Evolutionary conservation across 1,140 invertebrate species (phyloP).

Genomic region (Colletes latitarsis): DNA sequence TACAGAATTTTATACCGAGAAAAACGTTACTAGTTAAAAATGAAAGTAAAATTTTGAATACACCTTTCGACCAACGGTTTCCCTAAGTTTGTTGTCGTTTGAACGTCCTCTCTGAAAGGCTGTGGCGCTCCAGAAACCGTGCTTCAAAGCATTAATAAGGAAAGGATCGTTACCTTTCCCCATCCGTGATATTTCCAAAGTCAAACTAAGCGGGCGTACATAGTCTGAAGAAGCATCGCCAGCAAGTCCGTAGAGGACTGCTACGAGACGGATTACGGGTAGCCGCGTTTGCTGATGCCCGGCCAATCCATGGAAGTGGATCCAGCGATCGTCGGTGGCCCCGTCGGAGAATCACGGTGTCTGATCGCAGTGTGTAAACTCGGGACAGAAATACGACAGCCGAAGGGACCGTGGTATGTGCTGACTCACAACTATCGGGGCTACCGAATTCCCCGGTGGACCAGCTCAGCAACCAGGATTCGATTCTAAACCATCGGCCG

Average conservation of each 20-base stretch:
- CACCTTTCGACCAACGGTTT: too few species aligned
- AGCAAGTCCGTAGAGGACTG: not conserved
- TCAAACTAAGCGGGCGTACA: not conserved
- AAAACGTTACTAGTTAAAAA: too few species aligned
- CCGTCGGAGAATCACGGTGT: slow-evolving; percentile 33
- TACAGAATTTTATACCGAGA: too few species aligned
- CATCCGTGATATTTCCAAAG: not conserved
- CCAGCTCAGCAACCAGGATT: slow-evolving; percentile 54
- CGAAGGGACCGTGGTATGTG: slow-evolving; percentile 36
- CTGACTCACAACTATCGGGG: slow-evolving; percentile 56
- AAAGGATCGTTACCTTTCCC: too few species aligned
- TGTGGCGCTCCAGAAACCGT: too few species aligned
- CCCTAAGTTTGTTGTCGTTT: too few species aligned
- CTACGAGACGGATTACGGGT: slow-evolving; percentile 28
- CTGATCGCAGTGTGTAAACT: slow-evolving; percentile 59
- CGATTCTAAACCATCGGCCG: not conserved
- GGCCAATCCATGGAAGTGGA: slow-evolving; percentile 29
- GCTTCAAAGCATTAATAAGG: too few species aligned
- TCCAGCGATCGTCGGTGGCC: slow-evolving; percentile 14
- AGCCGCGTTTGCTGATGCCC: not conserved
- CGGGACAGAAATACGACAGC: slow-evolving; percentile 60
- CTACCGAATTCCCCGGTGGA: slow-evolving; percentile 43
- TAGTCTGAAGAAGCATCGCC: not conserved
- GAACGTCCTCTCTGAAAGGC: too few species aligned
- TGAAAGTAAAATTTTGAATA: too few species aligned